Conservation (phyloP, 2,797 vertebrate genomes). For the Acrocephalus scirpaceus region DNA sequence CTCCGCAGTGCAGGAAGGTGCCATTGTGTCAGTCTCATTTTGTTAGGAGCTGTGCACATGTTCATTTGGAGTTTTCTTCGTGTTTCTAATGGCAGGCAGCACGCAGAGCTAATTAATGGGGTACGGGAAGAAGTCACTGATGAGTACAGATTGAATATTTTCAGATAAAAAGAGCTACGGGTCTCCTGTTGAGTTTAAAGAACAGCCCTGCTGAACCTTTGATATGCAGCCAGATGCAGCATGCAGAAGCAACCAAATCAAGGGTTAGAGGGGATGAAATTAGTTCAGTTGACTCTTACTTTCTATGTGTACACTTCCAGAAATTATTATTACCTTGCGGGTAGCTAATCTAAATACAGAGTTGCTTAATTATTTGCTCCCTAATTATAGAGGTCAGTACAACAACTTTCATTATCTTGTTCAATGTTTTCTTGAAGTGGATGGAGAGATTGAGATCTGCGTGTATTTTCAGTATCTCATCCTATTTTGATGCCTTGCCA, state of each 20-base stretch:
- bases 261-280: neutral
- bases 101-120: neutral
- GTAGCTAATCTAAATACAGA: neutral
- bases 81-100: neutral
- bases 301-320: neutral
- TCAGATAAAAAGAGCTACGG: neutral
- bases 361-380: neutral
- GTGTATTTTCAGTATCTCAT: neutral
- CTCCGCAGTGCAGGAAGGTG: neutral
- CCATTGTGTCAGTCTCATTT: neutral
- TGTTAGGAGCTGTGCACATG: neutral
- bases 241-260: neutral
- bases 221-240: neutral
- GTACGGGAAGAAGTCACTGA: neutral
- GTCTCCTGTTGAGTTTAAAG: neutral
- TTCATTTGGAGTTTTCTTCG: neutral
- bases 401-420: neutral
- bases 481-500: neutral
- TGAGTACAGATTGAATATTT: neutral
- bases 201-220: neutral
- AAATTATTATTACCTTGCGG: neutral
- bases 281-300: neutral
- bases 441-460: neutral
- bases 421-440: neutral
- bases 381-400: neutral